Conservation (phyloP, 2,888 invertebrate genomes). For the Dione vanillae region DNA sequence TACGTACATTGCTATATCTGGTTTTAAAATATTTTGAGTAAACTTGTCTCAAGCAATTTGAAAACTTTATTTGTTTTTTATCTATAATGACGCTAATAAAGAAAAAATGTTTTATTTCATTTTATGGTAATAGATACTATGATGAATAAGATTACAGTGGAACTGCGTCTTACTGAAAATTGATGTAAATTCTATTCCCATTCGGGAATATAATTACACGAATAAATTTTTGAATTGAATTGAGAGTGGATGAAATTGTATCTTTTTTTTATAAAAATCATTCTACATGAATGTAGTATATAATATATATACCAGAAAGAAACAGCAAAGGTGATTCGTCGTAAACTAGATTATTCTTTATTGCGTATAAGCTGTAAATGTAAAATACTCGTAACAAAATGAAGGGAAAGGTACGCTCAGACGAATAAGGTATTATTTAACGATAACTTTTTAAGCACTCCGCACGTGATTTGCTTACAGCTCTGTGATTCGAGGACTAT, state of each 20-base stretch:
- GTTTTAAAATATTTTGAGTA: not conserved
- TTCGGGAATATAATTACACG: no score
- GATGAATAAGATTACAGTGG: no score
- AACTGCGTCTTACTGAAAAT: no score
- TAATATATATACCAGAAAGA: not conserved
- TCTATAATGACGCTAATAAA: not conserved
- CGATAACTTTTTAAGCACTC: not conserved
- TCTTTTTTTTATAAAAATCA: no score
- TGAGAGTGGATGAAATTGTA: no score
- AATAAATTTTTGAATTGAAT: no score
- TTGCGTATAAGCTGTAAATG: constrained; percentile 2
- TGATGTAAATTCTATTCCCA: no score
- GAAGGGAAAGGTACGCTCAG: not conserved
- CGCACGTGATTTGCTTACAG: not conserved
- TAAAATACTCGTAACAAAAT: constrained; percentile 1
- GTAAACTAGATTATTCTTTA: constrained; percentile 15
- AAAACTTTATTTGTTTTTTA: not conserved
- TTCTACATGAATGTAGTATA: not conserved
- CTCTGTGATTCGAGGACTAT: not conserved
- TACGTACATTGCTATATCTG: not conserved
- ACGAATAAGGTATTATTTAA: constrained; percentile 7
- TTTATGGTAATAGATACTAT: no score
- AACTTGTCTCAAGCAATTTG: not conserved
- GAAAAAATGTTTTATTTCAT: no score
- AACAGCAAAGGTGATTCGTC: not conserved